Percentiles rank a stretch among this genome's conserved stretches.
These are phyloP conservation scores for Ochotona princeps DNA, from an alignment of 2,113 vertebrate species.

Conservation along the genomic window DNA sequence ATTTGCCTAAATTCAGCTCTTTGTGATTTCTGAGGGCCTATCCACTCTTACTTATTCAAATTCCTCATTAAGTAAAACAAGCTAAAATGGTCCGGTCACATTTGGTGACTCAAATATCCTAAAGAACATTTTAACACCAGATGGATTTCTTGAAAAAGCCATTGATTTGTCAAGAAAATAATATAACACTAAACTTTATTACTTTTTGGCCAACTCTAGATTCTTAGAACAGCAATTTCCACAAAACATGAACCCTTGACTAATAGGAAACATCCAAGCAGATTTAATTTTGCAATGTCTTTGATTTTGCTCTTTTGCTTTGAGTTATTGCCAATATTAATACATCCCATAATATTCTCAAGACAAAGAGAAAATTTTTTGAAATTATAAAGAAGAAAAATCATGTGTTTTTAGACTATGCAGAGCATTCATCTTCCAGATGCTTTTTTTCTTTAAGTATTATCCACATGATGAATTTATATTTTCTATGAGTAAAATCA, in stretches of 20 bases:
- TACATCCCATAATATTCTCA: slow-evolving; percentile 24
- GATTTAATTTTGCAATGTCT: slow-evolving; percentile 7
- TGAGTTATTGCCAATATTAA: slow-evolving; percentile 46
- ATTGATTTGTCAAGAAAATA: slow-evolving; percentile 42
- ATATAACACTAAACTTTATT: slow-evolving; percentile 33
- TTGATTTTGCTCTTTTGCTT: slow-evolving; percentile 51
- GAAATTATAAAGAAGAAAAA: neutral
- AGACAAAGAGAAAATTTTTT: neutral
- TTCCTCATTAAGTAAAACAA: slow-evolving; percentile 4
- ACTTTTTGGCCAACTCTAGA: slow-evolving; percentile 23
- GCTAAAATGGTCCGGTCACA: neutral
- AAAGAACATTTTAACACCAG: neutral
- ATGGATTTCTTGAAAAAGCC: slow-evolving; percentile 41
- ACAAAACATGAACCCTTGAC: slow-evolving; percentile 57
- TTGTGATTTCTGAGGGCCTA: neutral
- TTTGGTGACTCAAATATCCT: neutral
- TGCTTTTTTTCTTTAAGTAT: slow-evolving; percentile 29
- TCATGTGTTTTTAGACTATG: neutral
- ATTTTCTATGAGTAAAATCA: slow-evolving; percentile 41
- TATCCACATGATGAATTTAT: neutral
- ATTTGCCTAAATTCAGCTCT: neutral
- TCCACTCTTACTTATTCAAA: neutral
- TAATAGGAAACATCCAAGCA: slow-evolving; percentile 36
- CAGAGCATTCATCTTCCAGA: slow-evolving; percentile 36
- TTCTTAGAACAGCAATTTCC: slow-evolving; percentile 45